phyloP scores from a whole-genome alignment of 2,888 invertebrate species.

The Conchocele bisecta region DNA sequence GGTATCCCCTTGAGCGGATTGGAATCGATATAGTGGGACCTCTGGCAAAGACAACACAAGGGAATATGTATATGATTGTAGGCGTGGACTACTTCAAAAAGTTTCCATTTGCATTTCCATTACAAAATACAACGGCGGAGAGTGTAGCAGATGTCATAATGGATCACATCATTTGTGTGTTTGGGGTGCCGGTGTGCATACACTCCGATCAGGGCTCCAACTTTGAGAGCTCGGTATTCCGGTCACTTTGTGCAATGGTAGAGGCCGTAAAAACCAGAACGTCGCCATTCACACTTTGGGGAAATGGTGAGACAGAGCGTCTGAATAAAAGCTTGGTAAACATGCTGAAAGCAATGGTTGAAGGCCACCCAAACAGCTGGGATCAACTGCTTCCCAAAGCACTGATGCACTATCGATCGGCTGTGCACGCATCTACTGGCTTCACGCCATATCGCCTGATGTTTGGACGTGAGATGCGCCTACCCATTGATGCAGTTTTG shows the following conservation, averaged over 20 bases:
- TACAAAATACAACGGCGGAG: not conserved
- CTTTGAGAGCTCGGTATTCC: slow-evolving; percentile 2
- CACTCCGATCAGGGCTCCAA: slow-evolving; percentile 4
- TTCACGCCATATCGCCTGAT: not conserved
- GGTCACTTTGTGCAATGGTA: not conserved
- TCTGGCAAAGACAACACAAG: slow-evolving; percentile 3
- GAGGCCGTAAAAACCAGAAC: slow-evolving; percentile 10
- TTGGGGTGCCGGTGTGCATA: not conserved
- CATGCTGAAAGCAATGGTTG: slow-evolving; percentile 3
- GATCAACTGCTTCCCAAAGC: not conserved
- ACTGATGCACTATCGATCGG: slow-evolving; percentile 8
- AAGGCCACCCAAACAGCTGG: not conserved
- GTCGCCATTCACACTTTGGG: not conserved
- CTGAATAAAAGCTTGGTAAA: slow-evolving; percentile 3
- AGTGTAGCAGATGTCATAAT: slow-evolving; percentile 3
- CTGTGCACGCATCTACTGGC: not conserved
- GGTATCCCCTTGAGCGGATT: slow-evolving; percentile 8
- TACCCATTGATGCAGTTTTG: not conserved
- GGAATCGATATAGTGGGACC: slow-evolving; percentile 6
- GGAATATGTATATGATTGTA: slow-evolving; percentile 2
- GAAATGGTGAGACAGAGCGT: not conserved
- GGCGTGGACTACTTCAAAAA: slow-evolving; percentile 5
- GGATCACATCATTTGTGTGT: slow-evolving; percentile 6
- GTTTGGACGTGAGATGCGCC: slow-evolving; percentile 10
- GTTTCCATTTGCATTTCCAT: not conserved